Evolutionary conservation across 2,113 vertebrate genomes (phyloP).

Genomic region (Sphaerodactylus townsendi): DNA sequence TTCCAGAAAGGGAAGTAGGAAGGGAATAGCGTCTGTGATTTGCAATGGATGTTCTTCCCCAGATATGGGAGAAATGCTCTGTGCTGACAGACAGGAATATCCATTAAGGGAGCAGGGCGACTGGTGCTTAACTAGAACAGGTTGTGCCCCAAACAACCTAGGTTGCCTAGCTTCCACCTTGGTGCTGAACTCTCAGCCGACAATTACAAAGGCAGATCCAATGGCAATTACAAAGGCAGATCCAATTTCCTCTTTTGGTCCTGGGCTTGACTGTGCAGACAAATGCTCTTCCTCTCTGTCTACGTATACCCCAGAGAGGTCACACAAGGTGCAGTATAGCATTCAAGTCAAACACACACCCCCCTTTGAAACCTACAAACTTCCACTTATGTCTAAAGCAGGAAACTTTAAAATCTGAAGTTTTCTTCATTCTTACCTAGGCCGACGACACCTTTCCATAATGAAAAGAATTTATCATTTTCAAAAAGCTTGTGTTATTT

Average conservation of each 20-base stretch:
- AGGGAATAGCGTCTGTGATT: conserved; percentile 8
- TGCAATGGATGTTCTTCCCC: not conserved
- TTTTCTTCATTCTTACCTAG: not conserved
- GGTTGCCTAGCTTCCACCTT: not conserved
- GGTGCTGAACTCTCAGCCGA: not conserved
- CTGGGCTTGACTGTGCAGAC: not conserved
- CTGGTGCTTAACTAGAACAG: conserved; percentile 5
- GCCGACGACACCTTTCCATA: not conserved
- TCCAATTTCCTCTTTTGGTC: not conserved
- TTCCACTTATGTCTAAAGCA: not conserved
- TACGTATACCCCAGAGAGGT: not conserved
- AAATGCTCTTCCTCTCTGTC: not conserved
- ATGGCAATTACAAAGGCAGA: not conserved
- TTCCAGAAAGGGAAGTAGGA: conserved; percentile 24
- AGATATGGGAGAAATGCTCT: not conserved
- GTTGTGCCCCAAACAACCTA: not conserved
- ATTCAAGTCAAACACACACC: conserved; percentile 3
- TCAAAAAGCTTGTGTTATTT: not conserved
- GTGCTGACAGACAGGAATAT: conserved; percentile 18
- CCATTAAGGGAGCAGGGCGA: conserved; percentile 8
- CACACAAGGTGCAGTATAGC: not conserved
- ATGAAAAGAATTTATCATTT: not conserved
- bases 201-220: not conserved
- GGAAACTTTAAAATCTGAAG: not conserved
- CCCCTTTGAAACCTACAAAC: not conserved